A percentile compares a stretch with the other conserved stretches of the same genome.
phyloP scores from a whole-genome alignment of 2,113 vertebrate species.

The Rhinopomastus cyanomelas region DNA sequence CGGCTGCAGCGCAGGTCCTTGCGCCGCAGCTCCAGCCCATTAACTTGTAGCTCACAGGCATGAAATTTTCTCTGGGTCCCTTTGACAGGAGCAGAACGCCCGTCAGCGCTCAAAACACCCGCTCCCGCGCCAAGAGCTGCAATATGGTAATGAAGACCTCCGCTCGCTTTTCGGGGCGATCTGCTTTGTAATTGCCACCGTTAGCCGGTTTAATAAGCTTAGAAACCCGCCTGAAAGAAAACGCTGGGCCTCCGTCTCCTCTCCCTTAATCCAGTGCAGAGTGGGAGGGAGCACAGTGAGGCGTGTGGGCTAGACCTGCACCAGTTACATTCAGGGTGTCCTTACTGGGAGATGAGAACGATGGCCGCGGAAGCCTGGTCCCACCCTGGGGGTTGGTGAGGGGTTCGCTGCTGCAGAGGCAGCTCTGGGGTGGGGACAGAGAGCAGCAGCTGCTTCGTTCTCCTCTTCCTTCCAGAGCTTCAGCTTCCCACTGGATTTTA shows the following conservation, averaged over 20 bases:
- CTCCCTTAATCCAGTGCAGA: rapidly evolving
- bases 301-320: neutral
- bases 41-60: neutral
- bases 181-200: neutral
- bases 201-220: neutral
- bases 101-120: rapidly evolving
- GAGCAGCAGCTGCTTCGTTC: neutral
- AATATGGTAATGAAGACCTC: rapidly evolving
- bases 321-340: neutral
- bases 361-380: neutral
- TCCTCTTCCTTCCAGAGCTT: neutral
- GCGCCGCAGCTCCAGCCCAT: neutral
- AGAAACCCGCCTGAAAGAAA: neutral
- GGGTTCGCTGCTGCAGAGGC: neutral
- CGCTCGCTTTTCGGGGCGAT: rapidly evolving
- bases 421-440: neutral
- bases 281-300: neutral
- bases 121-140: neutral
- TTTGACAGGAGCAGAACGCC: neutral
- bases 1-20: neutral
- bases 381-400: neutral
- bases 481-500: neutral
- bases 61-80: neutral
- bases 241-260: neutral
- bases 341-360: neutral